These are phyloP conservation scores for Oplegnathus fasciatus DNA, from an alignment of 2,113 vertebrate species.

Conservation along the genomic window DNA sequence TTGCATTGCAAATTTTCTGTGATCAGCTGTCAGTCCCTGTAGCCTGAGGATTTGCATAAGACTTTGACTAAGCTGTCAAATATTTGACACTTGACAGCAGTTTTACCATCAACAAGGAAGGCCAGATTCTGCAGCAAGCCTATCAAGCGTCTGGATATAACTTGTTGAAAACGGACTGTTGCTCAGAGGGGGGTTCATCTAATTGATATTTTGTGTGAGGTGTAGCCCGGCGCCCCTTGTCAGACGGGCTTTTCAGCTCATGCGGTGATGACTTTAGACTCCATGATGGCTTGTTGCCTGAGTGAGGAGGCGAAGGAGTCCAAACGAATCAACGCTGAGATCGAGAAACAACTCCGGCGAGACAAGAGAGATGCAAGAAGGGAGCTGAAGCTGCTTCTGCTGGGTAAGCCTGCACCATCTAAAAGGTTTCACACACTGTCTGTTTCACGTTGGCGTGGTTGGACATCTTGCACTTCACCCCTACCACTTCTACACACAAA, in stretches of 20 bases:
- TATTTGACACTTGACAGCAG: slow-evolving; percentile 69
- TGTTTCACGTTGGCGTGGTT: neutral
- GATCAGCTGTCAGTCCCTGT: slow-evolving; percentile 16
- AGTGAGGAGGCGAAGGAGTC: slow-evolving; percentile 97
- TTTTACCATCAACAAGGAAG: slow-evolving; percentile 41
- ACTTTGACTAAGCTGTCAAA: slow-evolving; percentile 69
- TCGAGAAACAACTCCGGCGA: slow-evolving; percentile 93
- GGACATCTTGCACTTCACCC: neutral
- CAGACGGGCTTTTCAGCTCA: slow-evolving; percentile 78
- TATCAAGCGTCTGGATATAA: slow-evolving; percentile 13
- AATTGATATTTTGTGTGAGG: slow-evolving; percentile 52
- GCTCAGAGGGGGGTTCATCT: slow-evolving; percentile 14
- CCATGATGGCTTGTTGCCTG: slow-evolving; percentile 97
- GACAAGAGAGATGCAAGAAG: slow-evolving; percentile 92
- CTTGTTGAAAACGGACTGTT: slow-evolving; percentile 26
- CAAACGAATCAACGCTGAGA: slow-evolving; percentile 95
- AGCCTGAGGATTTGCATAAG: slow-evolving; percentile 47
- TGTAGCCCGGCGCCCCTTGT: slow-evolving; percentile 63
- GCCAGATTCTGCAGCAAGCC: slow-evolving; percentile 35
- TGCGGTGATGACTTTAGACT: slow-evolving; percentile 91
- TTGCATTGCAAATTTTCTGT: slow-evolving; percentile 20
- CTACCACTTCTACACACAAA: neutral
- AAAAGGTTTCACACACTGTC: neutral
- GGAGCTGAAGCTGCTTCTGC: slow-evolving; percentile 93
- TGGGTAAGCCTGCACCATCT: slow-evolving; percentile 83